A percentile compares a stretch with the other conserved stretches of the same genome.
These are phyloP conservation scores for Bufo bufo DNA, from an alignment of 2,113 vertebrate species.

Conservation along the genomic window DNA sequence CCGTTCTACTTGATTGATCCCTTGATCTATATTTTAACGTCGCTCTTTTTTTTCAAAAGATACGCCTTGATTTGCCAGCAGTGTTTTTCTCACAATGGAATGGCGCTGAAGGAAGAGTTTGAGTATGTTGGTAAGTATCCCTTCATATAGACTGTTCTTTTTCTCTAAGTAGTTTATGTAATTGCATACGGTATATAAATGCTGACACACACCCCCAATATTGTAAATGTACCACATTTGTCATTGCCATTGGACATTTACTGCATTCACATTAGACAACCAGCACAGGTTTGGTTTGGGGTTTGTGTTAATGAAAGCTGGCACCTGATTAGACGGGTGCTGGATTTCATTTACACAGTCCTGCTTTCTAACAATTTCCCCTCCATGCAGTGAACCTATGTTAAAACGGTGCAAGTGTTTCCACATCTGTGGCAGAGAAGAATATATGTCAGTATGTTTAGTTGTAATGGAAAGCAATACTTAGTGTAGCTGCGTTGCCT, in stretches of 20 bases:
- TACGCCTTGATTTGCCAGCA: conserved; percentile 98
- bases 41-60: conserved; percentile 69
- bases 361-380: neutral
- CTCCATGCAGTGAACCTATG: neutral
- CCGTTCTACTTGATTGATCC: neutral
- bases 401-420: neutral
- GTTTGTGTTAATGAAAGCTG: neutral
- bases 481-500: neutral
- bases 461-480: neutral
- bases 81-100: conserved; percentile 97
- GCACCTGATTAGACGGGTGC: neutral
- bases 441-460: too few species aligned
- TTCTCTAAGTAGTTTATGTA: too few species aligned
- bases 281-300: neutral
- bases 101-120: conserved; percentile 98
- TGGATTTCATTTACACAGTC: neutral
- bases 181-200: neutral
- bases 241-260: neutral
- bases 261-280: neutral
- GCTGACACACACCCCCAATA: neutral
- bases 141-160: neutral
- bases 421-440: too few species aligned
- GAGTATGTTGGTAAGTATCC: conserved; percentile 92
- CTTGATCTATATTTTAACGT: neutral
- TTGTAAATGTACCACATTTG: neutral